phyloP scores from a whole-genome alignment of 2,113 vertebrate species.

The Pionites leucogaster region DNA sequence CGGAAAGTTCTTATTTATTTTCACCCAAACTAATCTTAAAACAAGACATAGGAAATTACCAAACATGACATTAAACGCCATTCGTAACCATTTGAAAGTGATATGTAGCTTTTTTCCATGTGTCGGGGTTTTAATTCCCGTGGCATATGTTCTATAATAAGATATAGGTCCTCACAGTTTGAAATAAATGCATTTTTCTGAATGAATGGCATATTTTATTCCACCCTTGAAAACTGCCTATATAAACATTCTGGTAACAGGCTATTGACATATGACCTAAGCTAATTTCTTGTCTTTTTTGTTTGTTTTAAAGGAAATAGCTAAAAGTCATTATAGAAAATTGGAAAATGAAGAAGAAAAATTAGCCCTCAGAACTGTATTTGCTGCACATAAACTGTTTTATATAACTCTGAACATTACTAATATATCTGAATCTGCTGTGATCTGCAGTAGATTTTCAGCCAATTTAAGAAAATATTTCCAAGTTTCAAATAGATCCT shows the following conservation, averaged over 20 bases:
- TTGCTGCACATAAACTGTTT: not conserved
- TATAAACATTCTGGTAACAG: conserved; percentile 44
- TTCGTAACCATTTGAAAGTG: not conserved
- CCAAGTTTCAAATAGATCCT: not conserved
- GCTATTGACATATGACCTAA: conserved; percentile 31
- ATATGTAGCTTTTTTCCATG: not conserved
- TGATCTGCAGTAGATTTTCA: not conserved
- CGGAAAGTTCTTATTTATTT: not conserved
- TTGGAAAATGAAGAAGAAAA: not conserved
- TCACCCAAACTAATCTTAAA: not conserved
- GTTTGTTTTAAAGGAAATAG: not conserved
- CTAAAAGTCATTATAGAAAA: not conserved
- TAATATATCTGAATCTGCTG: not conserved
- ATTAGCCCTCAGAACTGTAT: not conserved
- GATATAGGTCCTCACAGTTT: conserved; percentile 2
- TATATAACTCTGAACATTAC: not conserved
- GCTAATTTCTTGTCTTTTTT: not conserved
- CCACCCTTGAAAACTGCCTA: conserved; percentile 23
- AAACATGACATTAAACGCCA: not conserved
- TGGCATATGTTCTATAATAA: conserved; percentile 35
- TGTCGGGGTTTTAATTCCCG: not conserved
- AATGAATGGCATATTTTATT: conserved; percentile 50
- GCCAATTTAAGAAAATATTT: not conserved
- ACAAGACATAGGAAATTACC: not conserved
- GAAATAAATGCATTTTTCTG: conserved; percentile 2